Evolutionary conservation across 2,797 vertebrate genomes (phyloP).

Genomic region (Rhinella marina): DNA sequence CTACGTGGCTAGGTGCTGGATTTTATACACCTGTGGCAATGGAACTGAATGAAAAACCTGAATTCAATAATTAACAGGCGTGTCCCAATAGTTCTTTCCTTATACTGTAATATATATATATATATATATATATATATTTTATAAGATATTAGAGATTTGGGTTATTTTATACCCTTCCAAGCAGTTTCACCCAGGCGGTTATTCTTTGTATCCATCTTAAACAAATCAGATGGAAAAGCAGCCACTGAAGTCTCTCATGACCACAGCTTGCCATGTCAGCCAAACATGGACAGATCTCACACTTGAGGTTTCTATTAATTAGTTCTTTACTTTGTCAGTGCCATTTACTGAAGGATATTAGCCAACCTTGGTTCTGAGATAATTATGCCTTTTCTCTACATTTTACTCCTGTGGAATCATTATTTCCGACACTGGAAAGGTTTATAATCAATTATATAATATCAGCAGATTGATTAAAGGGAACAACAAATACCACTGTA

Average conservation of each 20-base stretch:
- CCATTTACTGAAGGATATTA: constrained; percentile 31
- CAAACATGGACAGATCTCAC: constrained; percentile 18
- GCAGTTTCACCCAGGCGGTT: too few species aligned
- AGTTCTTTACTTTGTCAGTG: neutral
- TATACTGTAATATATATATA: too few species aligned
- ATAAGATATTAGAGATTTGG: too few species aligned
- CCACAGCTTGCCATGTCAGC: neutral
- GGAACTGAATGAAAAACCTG: too few species aligned
- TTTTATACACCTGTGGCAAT: too few species aligned
- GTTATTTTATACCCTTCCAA: too few species aligned
- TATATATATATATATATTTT: too few species aligned
- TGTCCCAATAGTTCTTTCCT: too few species aligned
- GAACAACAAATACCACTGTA: constrained; percentile 36
- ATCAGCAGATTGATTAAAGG: constrained; percentile 44
- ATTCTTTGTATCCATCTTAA: too few species aligned
- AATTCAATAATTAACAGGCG: too few species aligned
- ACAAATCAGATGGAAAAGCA: neutral
- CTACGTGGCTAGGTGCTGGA: too few species aligned
- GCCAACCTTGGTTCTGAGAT: constrained; percentile 17
- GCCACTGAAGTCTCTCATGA: neutral
- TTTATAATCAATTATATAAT: constrained; percentile 44
- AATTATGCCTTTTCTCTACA: constrained; percentile 31
- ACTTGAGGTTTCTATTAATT: constrained; percentile 1
- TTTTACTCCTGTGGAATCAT: constrained; percentile 29
- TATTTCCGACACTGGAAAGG: constrained; percentile 33